Percentiles rank a stretch among this genome's conserved stretches.
These are phyloP conservation scores for Melitaea cinxia DNA, from an alignment of 1,140 invertebrate species.

Conservation along the genomic window DNA sequence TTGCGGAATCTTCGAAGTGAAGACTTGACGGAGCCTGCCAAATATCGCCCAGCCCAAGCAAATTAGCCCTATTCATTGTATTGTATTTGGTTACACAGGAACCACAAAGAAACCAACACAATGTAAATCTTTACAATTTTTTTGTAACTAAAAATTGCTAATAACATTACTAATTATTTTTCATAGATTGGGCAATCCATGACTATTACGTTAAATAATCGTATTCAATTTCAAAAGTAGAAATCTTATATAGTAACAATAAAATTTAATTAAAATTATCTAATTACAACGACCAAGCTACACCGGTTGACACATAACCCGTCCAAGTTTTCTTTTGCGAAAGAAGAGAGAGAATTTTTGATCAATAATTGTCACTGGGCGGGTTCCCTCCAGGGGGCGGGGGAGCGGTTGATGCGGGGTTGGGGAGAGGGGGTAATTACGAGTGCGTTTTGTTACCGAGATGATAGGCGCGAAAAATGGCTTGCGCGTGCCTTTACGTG, in stretches of 20 bases:
- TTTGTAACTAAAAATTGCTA: no score
- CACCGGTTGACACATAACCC: conserved; percentile 76
- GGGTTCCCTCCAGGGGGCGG: conserved; percentile 53
- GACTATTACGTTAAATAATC: no score
- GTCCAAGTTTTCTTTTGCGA: conserved; percentile 82
- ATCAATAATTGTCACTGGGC: conserved; percentile 81
- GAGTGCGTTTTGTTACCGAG: conserved; percentile 81
- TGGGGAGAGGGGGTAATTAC: conserved; percentile 70
- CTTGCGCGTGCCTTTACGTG: conserved; percentile 78
- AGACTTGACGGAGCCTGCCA: no score
- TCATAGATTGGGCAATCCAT: no score
- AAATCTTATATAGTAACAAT: conserved; percentile 30
- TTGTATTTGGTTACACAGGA: no score
- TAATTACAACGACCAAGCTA: conserved; percentile 76
- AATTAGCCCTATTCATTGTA: no score
- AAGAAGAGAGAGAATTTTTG: conserved; percentile 82
- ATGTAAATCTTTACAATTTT: no score
- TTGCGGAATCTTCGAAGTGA: no score
- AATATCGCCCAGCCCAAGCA: no score
- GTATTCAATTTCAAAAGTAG: neutral
- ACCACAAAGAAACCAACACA: no score
- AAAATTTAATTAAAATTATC: conserved; percentile 55
- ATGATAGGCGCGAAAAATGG: conserved; percentile 81
- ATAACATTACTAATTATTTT: no score
- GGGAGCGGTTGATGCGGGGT: conserved; percentile 37